Percentiles rank a stretch among this genome's conserved stretches.
Conservation (phyloP, 2,797 vertebrate genomes). For the Syndactyla subalaris region DNA sequence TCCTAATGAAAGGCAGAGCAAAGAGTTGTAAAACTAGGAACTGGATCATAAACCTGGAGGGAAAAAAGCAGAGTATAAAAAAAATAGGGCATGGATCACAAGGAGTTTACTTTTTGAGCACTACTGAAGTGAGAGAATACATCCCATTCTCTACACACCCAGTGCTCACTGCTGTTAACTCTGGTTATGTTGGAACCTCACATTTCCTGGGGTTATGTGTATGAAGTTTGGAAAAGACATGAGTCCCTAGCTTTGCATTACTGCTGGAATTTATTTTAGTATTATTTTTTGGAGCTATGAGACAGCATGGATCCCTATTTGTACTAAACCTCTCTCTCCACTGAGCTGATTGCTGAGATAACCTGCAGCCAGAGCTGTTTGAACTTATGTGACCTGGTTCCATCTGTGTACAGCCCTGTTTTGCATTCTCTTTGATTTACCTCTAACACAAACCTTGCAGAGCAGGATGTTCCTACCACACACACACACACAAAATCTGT, state of each 20-base stretch:
- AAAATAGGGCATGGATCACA: not conserved
- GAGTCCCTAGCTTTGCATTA: not conserved
- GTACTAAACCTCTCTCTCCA: not conserved
- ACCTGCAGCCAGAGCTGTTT: not conserved
- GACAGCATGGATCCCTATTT: not conserved
- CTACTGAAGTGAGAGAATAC: not conserved
- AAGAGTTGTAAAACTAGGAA: not conserved
- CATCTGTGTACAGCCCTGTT: not conserved
- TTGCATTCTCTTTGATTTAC: slow-evolving; percentile 19
- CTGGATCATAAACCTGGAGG: not conserved
- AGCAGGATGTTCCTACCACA: slow-evolving; percentile 11
- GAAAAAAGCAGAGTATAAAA: not conserved
- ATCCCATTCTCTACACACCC: not conserved
- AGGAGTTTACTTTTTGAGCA: not conserved
- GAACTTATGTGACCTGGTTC: slow-evolving; percentile 1
- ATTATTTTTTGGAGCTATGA: not conserved
- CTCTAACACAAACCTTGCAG: slow-evolving; percentile 11
- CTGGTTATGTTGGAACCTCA: not conserved
- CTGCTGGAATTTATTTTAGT: not conserved
- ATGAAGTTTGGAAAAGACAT: not conserved
- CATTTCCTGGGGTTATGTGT: not conserved
- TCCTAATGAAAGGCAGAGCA: not conserved
- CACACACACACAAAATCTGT: not conserved
- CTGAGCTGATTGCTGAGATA: slow-evolving; percentile 9
- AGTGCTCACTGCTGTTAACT: not conserved